Percentiles rank a stretch among this genome's conserved stretches.
Evolutionary conservation across 2,888 invertebrate genomes (phyloP).

Genomic region (Aphidoletes aphidimyza): DNA sequence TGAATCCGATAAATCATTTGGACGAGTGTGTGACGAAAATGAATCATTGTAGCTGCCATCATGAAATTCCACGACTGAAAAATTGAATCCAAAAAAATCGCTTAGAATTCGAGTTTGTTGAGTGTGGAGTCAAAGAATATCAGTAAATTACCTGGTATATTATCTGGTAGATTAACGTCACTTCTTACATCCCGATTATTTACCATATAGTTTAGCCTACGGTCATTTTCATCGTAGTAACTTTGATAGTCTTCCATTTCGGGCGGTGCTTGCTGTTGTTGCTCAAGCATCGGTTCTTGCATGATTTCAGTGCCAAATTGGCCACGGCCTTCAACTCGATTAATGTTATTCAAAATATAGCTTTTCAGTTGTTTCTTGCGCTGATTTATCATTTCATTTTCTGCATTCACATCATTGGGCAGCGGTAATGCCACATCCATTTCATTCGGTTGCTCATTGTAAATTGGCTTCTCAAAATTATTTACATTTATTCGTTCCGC

Average conservation of each 20-base stretch:
- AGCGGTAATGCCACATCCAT: constrained; percentile 6
- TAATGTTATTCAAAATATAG: neutral
- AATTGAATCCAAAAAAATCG: neutral
- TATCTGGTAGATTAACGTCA: constrained; percentile 59
- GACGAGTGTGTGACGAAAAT: neutral
- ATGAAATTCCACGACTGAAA: neutral
- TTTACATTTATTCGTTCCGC: neutral
- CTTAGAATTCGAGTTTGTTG: no score
- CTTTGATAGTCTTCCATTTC: constrained; percentile 62
- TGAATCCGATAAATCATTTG: constrained; percentile 9
- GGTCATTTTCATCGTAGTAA: constrained; percentile 63
- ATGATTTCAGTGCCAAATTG: neutral
- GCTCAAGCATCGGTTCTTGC: neutral
- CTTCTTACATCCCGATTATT: constrained; percentile 65
- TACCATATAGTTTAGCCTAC: constrained; percentile 61
- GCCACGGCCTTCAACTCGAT: neutral
- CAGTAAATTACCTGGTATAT: constrained; percentile 39
- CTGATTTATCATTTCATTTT: constrained; percentile 8
- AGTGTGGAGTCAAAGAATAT: no score
- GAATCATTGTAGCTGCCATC: constrained; percentile 35
- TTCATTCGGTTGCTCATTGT: constrained; percentile 12
- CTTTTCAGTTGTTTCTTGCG: constrained; percentile 31
- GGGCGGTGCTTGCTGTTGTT: constrained; percentile 13
- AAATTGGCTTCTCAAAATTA: constrained; percentile 17
- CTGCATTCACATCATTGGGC: neutral